Percentiles rank a stretch among this genome's conserved stretches.
These are phyloP conservation scores for Brachirus orientalis DNA, from an alignment of 2,113 vertebrate genomes.

Conservation along the genomic window DNA sequence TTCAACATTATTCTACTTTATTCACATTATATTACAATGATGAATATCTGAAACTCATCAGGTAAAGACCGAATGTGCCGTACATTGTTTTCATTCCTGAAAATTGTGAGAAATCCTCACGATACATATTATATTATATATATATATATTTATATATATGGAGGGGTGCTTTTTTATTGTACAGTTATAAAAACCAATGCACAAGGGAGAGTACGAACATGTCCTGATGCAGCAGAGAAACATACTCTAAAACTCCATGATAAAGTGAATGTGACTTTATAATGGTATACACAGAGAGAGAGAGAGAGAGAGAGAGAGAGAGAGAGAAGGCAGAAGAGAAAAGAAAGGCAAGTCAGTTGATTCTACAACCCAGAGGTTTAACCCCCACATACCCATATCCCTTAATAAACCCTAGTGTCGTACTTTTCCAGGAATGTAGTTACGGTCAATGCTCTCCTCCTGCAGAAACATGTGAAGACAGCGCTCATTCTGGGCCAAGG, in stretches of 20 bases:
- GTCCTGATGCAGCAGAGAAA: conserved; percentile 22
- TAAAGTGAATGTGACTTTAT: conserved; percentile 38
- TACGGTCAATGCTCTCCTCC: conserved; percentile 96
- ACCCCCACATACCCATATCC: conserved; percentile 48
- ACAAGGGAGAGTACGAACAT: conserved; percentile 20
- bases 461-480: conserved; percentile 99
- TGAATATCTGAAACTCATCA: conserved; percentile 38
- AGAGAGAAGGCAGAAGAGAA: conserved; percentile 64
- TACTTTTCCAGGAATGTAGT: conserved; percentile 99
- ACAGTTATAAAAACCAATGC: conserved; percentile 56
- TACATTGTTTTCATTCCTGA: conserved; percentile 14
- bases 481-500: conserved; percentile 98
- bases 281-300: conserved; percentile 51
- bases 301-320: conserved; percentile 19
- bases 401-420: conserved; percentile 87
- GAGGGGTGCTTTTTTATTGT: conserved; percentile 20
- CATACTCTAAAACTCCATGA: conserved; percentile 22
- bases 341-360: conserved; percentile 77
- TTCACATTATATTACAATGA: conserved; percentile 69
- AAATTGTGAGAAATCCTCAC: conserved; percentile 40
- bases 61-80: conserved; percentile 16
- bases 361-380: conserved; percentile 39
- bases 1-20: conserved; percentile 64
- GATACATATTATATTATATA: neutral
- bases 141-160: neutral